Base-by-base conservation (phyloP, 2,797 vertebrate genomes). In the Galagoides demidoff region DNA sequence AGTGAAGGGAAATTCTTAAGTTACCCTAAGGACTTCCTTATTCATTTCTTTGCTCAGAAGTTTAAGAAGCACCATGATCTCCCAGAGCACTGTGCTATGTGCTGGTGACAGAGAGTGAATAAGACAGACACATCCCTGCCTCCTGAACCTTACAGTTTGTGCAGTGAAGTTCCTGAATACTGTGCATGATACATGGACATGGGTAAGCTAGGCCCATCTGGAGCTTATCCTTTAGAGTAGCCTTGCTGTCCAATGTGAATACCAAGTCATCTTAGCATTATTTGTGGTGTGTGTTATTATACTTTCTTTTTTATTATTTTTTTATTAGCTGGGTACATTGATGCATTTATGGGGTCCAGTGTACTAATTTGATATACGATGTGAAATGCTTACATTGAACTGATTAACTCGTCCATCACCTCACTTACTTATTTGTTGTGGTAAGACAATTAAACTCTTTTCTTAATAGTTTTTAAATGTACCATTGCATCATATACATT, bases 201-300 rank as follows among this genome's bases (percentile, higher is more conserved):
- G 7, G 16, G 16, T 82, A 86, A 70, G 29, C 12, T 27, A 45
- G 31, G 2, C 22, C 49, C 43, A 77, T 68, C 19, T 70, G n/a
- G n/a, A 92, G 23, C 45, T 71, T 76, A 68, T 55, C 34, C 34
- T 63, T 25, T 57, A 25, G 16, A n/a, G 19, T 27, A 84, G 37
- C 23, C 83, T 90, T 61, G 76, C 81, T 37, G 76, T 68, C 88
- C 66, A 66, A n/a, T 79, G 37, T 57, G 16, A 73, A 84, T 68
- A 49, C 52, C n/a, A 61, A 61, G 49, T 10, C 27, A 70, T 83
- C 25, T 39, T 45, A 96, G 39, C 52, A 34, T 73, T 57, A 81
- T 63, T 85, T 85, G 37, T 61, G 81, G 55, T 31, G 22, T 29
- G 31, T 45, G 10, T 39, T 73, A 45, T 45, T 45, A 12, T 11